These are phyloP conservation scores for Apis dorsata DNA, from an alignment of 1,140 invertebrate species.

Conservation along the genomic window DNA sequence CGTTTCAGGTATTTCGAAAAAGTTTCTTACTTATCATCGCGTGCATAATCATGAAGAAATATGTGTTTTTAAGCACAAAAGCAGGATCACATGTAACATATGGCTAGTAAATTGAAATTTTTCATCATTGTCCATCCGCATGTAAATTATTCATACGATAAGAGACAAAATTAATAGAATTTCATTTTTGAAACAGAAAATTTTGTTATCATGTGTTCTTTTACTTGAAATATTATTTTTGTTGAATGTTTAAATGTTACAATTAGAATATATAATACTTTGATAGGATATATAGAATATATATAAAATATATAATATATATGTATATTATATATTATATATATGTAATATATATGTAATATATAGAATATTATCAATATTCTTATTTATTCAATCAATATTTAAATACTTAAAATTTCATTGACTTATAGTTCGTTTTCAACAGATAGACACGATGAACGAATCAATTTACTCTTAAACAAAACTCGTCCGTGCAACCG, in stretches of 20 bases:
- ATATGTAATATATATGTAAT: too few species aligned
- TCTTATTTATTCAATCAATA: background rate
- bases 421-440: background rate
- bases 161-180: background rate
- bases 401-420: background rate
- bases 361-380: too few species aligned
- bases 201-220: background rate
- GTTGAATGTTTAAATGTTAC: background rate
- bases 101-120: background rate
- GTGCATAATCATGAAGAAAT: background rate
- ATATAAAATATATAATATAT: too few species aligned
- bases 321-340: too few species aligned
- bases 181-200: background rate
- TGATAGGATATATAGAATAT: too few species aligned
- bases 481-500: constrained; percentile 54
- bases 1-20: background rate
- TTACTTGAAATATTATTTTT: background rate
- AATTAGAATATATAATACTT: background rate
- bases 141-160: background rate
- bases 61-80: constrained; percentile 10
- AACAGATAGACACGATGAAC: constrained; percentile 19
- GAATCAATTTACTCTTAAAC: constrained; percentile 2
- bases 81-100: background rate
- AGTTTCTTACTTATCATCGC: background rate
- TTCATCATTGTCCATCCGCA: constrained; percentile 1